These are phyloP conservation scores for Linyphia triangularis DNA, from an alignment of 2,888 invertebrate genomes.

Conservation along the genomic window DNA sequence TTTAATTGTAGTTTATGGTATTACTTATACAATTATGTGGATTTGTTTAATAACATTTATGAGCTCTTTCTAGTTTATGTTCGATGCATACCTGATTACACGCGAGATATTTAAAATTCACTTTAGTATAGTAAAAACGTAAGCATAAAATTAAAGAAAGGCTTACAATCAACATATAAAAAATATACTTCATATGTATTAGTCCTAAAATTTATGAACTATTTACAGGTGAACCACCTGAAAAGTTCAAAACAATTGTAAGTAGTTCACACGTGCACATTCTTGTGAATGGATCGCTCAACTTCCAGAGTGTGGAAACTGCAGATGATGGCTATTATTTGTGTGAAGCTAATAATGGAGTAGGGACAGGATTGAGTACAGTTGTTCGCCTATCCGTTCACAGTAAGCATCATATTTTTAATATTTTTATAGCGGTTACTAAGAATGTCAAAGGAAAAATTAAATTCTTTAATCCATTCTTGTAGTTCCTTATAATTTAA, in stretches of 20 bases:
- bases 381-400: constrained; percentile 76
- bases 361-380: constrained; percentile 76
- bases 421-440: no score
- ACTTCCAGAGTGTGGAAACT: constrained; percentile 93
- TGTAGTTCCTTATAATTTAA: no score
- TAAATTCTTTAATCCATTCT: no score
- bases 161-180: background rate
- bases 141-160: background rate
- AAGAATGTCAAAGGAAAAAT: no score
- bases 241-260: constrained; percentile 76
- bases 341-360: constrained; percentile 77
- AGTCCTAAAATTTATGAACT: background rate
- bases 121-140: no score
- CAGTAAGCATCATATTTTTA: constrained; percentile 78
- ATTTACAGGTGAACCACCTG: constrained; percentile 69
- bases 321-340: constrained; percentile 95
- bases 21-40: no score
- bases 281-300: constrained; percentile 92
- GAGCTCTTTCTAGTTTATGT: no score
- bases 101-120: no score
- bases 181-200: background rate
- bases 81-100: no score
- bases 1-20: no score
- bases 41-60: no score
- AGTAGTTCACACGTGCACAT: constrained; percentile 86